phyloP scores from a whole-genome alignment of 1,140 invertebrate genomes.

The Leptopilina boulardi region DNA sequence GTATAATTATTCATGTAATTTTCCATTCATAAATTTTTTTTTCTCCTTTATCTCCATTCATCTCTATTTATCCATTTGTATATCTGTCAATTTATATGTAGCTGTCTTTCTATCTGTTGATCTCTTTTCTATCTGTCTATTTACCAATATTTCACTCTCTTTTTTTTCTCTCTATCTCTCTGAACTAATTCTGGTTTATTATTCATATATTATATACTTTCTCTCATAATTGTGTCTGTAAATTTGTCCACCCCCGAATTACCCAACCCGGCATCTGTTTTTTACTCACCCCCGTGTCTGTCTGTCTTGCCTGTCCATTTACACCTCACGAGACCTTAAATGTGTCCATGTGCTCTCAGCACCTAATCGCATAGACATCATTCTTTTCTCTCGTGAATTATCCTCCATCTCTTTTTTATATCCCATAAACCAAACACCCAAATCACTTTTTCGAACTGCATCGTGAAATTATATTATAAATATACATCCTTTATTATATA shows the following conservation, averaged over 20 bases:
- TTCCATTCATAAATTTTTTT: slow-evolving; percentile 40
- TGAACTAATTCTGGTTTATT: neutral
- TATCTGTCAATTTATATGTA: slow-evolving; percentile 27
- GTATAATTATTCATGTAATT: too few relatives aligned
- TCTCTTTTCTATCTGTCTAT: neutral
- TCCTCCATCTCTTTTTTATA: neutral
- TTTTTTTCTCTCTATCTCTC: neutral
- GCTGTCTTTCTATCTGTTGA: slow-evolving; percentile 25
- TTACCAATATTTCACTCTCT: neutral
- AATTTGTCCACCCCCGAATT: neutral
- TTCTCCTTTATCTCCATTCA: slow-evolving; percentile 43
- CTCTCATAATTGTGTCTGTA: slow-evolving; percentile 6
- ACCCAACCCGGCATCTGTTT: slow-evolving; percentile 15
- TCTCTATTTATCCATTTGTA: neutral
- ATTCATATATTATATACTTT: neutral
- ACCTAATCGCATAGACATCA: slow-evolving; percentile 3
- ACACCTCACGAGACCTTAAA: neutral
- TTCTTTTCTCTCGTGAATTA: slow-evolving; percentile 13
- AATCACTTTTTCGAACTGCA: slow-evolving; percentile 24
- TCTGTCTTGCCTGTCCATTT: slow-evolving; percentile 11
- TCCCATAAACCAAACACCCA: neutral
- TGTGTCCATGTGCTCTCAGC: neutral
- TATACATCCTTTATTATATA: neutral
- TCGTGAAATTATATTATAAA: neutral
- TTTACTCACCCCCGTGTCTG: slow-evolving; percentile 4